Evolutionary conservation across 2,113 vertebrate genomes (phyloP), one percentile per base, ranked within the genome.

Genomic region (Hippoglossus stenolepis): DNA sequence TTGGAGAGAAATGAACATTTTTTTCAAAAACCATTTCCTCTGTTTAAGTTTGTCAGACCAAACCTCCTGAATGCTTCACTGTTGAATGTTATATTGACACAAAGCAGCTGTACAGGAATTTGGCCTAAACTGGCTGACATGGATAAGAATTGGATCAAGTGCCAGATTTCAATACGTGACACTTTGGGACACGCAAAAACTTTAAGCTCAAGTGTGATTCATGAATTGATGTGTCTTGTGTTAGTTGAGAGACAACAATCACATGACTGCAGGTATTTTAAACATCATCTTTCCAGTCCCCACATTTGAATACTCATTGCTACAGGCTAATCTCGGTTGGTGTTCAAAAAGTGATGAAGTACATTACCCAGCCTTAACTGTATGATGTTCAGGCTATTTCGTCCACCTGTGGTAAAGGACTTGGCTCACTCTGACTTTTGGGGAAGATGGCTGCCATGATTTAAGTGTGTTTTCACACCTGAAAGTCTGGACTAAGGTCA

Each of bases 351-450:
- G 7, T 57, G 9, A 17, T 23, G n/a, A 51, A 35, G 49, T 58
- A 15, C 0, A 17, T 31, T 21, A 11, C 13, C 10, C 13, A 45
- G 15, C 45, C 2, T 0, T 45, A 1, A 12, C 11, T 47, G 10
- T 35, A 2, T 38, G 26, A 3, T 31, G 47, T 45, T 62, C 10
- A 4, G 28, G 62, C 40, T 51, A 5, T 12, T 51, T 13, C 12
- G 60, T 77, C 62, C 69, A 28, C 18, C 23, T 12, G 15, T 59
- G 38, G 11, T 14, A 21, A 53, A n/a, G 12, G 45, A 47, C 3
- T 17, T 12, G 12, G 31, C 21, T 8, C 40, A 11, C 17, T 61
- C 24, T 63, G 53, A 20, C 51, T 63, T 70, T 76, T 63, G 20
- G 47, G 24, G 4, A 21, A 61, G 57, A 57, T 20, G 20, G 1